Conservation (phyloP, 2,797 vertebrate species). For the Gila robusta region DNA sequence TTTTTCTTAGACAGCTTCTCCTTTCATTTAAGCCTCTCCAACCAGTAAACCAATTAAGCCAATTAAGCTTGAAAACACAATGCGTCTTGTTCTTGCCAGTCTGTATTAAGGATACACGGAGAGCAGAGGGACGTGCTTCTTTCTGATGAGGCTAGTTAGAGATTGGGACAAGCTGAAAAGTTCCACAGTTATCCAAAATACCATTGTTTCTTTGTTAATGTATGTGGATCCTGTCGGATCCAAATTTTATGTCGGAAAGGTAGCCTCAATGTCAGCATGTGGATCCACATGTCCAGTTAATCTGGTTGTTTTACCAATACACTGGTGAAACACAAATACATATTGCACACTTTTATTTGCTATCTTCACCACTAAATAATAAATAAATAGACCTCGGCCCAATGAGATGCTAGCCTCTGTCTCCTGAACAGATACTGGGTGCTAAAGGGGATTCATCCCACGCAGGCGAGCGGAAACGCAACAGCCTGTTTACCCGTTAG, state of each 20-base stretch:
- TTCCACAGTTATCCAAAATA: constrained; percentile 44
- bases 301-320: background rate
- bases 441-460: constrained; percentile 32
- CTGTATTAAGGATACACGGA: constrained; percentile 54
- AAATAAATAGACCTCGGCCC: background rate
- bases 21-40: constrained; percentile 67
- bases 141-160: constrained; percentile 40
- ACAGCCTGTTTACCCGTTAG: constrained; percentile 41
- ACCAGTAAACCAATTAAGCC: constrained; percentile 73
- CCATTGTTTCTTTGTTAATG: constrained; percentile 52
- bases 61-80: constrained; percentile 74
- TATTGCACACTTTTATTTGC: background rate
- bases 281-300: background rate
- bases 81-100: constrained; percentile 62
- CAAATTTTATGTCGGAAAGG: constrained; percentile 38
- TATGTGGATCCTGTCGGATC: constrained; percentile 47
- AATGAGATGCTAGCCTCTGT: constrained; percentile 8
- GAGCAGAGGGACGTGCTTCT: constrained; percentile 3
- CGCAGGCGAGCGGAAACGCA: constrained; percentile 21
- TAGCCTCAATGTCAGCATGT: constrained; percentile 13
- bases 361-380: background rate
- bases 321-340: background rate
- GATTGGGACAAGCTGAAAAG: constrained; percentile 13
- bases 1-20: constrained; percentile 63
- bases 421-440: background rate